Evolutionary conservation across 1,140 invertebrate genomes (phyloP).

Genomic region (Pseudomyrmex flavicornis): DNA sequence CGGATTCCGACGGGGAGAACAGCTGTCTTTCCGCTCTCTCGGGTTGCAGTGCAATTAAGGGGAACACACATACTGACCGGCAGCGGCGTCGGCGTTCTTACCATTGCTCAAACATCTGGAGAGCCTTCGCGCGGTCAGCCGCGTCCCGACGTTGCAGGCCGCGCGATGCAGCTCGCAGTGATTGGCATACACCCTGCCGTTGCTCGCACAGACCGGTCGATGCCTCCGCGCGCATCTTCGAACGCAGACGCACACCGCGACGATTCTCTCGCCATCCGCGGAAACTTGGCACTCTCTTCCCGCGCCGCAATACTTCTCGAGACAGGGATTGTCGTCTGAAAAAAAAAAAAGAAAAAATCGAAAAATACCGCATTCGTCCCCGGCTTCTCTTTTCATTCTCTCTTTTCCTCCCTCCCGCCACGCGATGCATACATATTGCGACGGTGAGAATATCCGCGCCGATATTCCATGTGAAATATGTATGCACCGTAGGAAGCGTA

Average conservation of each 20-base stretch:
- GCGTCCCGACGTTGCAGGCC: conserved; percentile 87
- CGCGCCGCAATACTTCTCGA: conserved; percentile 88
- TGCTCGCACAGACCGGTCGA: conserved; percentile 90
- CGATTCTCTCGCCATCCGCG: conserved; percentile 77
- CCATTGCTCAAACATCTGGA: conserved; percentile 84
- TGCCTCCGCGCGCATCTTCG: conserved; percentile 86
- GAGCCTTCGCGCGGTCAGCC: conserved; percentile 87
- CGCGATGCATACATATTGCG: too few species aligned
- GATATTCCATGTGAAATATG: background rate
- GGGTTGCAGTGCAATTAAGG: too few species aligned
- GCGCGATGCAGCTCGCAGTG: conserved; percentile 91
- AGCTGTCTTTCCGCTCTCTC: too few species aligned
- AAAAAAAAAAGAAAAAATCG: background rate
- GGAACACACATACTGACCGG: background rate
- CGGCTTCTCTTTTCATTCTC: background rate
- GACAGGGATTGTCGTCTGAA: conserved; percentile 86
- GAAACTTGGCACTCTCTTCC: conserved; percentile 89
- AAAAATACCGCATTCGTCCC: conserved; percentile 12
- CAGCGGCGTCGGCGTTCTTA: conserved; percentile 62
- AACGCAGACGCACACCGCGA: conserved; percentile 88
- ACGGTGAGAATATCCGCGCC: background rate
- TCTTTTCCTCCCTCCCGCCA: background rate
- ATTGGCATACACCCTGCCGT: conserved; percentile 90
- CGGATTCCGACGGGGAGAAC: too few species aligned
- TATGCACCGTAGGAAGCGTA: background rate